A percentile compares a stretch with the other conserved stretches of the same genome.
Conservation (phyloP, 2,113 vertebrate genomes). For the Forbesichthys papilliferus region DNA sequence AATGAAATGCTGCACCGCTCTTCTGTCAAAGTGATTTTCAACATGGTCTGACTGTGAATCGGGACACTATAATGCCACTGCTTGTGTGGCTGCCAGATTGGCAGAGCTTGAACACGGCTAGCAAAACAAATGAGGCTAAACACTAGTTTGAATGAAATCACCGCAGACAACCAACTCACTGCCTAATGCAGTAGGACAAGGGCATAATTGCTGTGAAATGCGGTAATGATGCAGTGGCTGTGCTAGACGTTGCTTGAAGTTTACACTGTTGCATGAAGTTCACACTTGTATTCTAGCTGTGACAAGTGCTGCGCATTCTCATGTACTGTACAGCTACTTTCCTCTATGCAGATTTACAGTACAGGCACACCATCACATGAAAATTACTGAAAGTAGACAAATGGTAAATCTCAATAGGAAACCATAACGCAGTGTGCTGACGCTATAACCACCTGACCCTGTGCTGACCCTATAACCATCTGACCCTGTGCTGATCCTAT, state of each 20-base stretch:
- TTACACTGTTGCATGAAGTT: not conserved
- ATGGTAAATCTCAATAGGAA: no score
- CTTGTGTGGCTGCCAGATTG: constrained; percentile 35
- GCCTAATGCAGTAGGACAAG: constrained; percentile 37
- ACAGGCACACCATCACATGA: no score
- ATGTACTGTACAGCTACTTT: no score
- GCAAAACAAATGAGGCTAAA: constrained; percentile 27
- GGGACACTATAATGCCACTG: constrained; percentile 33
- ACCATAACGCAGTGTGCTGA: no score
- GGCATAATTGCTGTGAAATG: constrained; percentile 25
- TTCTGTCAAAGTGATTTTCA: constrained; percentile 64
- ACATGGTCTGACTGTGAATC: constrained; percentile 48
- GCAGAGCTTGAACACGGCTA: constrained; percentile 48
- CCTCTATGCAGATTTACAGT: no score
- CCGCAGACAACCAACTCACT: constrained; percentile 45
- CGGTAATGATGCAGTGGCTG: constrained; percentile 20
- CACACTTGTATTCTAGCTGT: not conserved
- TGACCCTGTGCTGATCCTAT: no score
- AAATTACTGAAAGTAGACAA: no score
- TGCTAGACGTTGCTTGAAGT: not conserved
- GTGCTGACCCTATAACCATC: no score
- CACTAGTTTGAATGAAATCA: constrained; percentile 57
- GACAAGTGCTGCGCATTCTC: no score
- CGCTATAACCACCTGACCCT: no score
- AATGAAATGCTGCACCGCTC: constrained; percentile 43